Conservation (phyloP, 2,113 vertebrate species). For the Gulo gulo region DNA sequence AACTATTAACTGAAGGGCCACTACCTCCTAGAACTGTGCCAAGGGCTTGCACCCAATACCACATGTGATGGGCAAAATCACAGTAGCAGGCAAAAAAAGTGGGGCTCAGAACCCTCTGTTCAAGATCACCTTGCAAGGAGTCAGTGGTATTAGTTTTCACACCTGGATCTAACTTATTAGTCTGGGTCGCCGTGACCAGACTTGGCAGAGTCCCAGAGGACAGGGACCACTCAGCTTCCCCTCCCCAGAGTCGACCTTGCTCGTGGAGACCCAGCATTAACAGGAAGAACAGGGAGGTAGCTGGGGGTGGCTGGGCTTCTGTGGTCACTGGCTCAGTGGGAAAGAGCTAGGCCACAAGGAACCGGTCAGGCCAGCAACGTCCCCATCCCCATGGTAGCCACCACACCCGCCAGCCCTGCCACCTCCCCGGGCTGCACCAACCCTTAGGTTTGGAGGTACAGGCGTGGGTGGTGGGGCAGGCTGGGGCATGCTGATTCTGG, state of each 20-base stretch:
- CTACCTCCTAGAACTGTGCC: background rate
- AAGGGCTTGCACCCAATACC: background rate
- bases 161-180: background rate
- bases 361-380: constrained; percentile 33
- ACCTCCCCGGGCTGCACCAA: background rate
- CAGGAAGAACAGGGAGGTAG: background rate
- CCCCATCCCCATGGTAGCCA: background rate
- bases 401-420: background rate
- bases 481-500: background rate
- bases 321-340: constrained; percentile 13
- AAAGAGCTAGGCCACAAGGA: background rate
- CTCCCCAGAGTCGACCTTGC: background rate
- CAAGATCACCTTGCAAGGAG: background rate
- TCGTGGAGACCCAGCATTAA: background rate
- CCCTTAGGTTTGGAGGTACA: background rate
- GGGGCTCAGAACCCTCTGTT: background rate
- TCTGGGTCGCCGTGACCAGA: background rate
- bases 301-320: background rate
- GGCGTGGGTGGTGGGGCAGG: constrained; percentile 1
- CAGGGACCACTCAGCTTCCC: background rate
- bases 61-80: background rate
- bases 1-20: background rate
- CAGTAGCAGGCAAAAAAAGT: background rate
- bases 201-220: background rate
- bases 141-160: background rate